Conservation (phyloP, 2,797 vertebrate species). For the Saxicola maurus region DNA sequence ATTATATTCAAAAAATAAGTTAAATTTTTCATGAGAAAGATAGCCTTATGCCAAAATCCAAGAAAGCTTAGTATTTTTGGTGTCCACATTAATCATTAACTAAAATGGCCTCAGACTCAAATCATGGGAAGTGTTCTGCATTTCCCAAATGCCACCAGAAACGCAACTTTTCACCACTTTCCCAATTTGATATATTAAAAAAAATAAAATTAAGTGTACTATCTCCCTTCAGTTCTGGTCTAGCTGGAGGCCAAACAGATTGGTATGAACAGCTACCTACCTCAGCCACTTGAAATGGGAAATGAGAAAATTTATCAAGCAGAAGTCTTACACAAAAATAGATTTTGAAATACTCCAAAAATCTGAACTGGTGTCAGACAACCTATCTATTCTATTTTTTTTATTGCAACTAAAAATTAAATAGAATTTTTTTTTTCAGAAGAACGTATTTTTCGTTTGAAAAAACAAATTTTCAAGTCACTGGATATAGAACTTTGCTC, state of each 20-base stretch:
- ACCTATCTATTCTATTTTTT: background rate
- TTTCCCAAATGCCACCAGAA: background rate
- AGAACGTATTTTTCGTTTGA: background rate
- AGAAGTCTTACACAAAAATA: background rate
- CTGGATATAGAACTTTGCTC: background rate
- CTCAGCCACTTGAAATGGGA: background rate
- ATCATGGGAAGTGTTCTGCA: background rate
- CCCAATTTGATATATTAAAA: background rate
- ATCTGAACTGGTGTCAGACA: background rate
- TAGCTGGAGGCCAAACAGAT: background rate
- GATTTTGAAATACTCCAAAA: background rate
- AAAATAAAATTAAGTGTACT: background rate
- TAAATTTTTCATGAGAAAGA: background rate
- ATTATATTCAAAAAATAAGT: background rate
- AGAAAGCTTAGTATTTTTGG: background rate
- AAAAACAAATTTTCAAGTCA: background rate
- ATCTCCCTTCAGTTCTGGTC: background rate
- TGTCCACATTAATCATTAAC: background rate
- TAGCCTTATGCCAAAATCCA: background rate
- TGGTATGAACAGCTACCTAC: background rate
- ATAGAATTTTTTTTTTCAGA: background rate
- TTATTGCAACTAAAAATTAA: background rate
- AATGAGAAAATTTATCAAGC: background rate
- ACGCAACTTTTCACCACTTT: background rate
- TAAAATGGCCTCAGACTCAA: background rate